Conservation (phyloP, 2,888 invertebrate genomes). For the Drosophila kuntzei region DNA sequence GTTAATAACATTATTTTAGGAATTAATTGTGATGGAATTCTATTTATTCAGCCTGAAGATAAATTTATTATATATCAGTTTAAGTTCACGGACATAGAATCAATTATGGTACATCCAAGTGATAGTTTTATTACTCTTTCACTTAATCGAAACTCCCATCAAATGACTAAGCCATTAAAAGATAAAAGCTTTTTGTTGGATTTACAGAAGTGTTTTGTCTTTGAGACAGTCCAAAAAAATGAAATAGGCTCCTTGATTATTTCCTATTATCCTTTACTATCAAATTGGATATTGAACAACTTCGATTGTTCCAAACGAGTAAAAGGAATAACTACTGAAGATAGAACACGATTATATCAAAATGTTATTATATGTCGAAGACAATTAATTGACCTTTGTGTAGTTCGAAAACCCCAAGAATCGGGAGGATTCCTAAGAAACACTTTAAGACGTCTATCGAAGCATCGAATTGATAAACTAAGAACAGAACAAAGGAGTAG, state of each 20-base stretch:
- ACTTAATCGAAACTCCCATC: conserved; percentile 88
- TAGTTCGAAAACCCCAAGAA: conserved; percentile 93
- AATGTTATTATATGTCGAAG: conserved; percentile 94
- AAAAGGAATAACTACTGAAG: conserved; percentile 93
- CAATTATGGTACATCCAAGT: conserved; percentile 95
- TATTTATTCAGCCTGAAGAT: conserved; percentile 95
- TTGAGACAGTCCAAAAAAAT: conserved; percentile 95
- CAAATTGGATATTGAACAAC: conserved; percentile 92
- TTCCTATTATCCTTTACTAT: conserved; percentile 94
- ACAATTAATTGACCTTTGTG: conserved; percentile 92
- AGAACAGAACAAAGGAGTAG: conserved; percentile 89
- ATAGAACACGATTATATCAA: conserved; percentile 94
- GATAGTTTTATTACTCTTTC: conserved; percentile 97
- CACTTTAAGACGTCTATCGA: conserved; percentile 94
- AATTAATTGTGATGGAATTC: conserved; percentile 95
- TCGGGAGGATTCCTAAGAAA: conserved; percentile 95
- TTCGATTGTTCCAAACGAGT: conserved; percentile 88
- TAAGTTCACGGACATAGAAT: conserved; percentile 95
- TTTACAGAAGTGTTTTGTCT: conserved; percentile 94
- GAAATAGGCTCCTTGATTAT: conserved; percentile 97
- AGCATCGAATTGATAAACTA: conserved; percentile 92
- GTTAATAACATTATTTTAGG: conserved; percentile 91
- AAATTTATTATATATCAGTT: conserved; percentile 96
- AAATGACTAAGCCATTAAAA: conserved; percentile 62
- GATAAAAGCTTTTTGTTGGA: conserved; percentile 70